These are phyloP conservation scores for Manduca sexta DNA, from an alignment of 1,140 invertebrate genomes.

Conservation along the genomic window DNA sequence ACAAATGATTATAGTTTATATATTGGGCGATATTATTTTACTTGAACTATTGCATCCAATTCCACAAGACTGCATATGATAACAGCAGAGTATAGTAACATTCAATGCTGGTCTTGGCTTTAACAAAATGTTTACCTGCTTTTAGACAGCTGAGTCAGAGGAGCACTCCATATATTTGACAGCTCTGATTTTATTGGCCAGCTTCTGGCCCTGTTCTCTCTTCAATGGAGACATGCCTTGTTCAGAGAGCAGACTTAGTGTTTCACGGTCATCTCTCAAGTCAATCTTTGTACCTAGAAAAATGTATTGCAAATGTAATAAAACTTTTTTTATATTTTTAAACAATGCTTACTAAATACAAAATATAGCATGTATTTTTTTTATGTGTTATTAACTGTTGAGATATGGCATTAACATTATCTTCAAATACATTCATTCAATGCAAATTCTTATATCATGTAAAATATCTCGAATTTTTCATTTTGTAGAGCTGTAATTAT, in stretches of 20 bases:
- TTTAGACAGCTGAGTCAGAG: slow-evolving; percentile 97
- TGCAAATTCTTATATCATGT: no score
- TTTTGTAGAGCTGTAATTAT: no score
- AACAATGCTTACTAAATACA: background rate
- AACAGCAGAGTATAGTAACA: background rate
- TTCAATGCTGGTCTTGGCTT: no score
- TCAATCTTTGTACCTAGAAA: slow-evolving; percentile 93
- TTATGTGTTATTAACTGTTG: no score
- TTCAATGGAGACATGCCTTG: slow-evolving; percentile 96
- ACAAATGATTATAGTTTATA: no score
- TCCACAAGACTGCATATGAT: no score
- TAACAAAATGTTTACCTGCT: slow-evolving; percentile 79
- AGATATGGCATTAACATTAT: no score
- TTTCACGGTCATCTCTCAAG: slow-evolving; percentile 94
- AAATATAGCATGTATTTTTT: no score
- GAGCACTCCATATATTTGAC: slow-evolving; percentile 99
- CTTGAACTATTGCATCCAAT: no score
- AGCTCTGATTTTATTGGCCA: slow-evolving; percentile 97
- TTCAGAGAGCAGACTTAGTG: slow-evolving; percentile 90
- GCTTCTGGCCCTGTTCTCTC: slow-evolving; percentile 94
- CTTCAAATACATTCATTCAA: no score
- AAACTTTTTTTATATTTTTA: background rate
- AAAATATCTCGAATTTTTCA: no score
- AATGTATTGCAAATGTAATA: slow-evolving; percentile 3
- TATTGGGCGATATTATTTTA: no score